Evolutionary conservation across 1,140 invertebrate genomes (phyloP).

Genomic region (Drosophila lacertosa): DNA sequence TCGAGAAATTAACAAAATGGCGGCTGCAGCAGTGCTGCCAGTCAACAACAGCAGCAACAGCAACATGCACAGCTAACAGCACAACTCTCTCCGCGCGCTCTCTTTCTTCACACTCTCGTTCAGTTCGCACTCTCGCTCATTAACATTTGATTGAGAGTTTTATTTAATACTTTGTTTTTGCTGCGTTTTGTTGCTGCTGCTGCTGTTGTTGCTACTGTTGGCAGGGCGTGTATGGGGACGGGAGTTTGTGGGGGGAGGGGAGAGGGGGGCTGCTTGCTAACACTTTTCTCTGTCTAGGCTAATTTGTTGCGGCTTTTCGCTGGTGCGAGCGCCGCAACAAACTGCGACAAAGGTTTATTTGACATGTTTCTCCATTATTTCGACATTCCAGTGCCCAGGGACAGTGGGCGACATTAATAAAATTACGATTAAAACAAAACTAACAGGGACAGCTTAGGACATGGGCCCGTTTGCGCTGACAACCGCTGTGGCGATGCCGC

Average conservation of each 20-base stretch:
- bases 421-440: slow-evolving; percentile 52
- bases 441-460: slow-evolving; percentile 67
- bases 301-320: slow-evolving; percentile 14
- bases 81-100: neutral
- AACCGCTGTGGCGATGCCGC: slow-evolving; percentile 29
- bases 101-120: neutral
- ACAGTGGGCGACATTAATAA: slow-evolving; percentile 34
- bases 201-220: slow-evolving; percentile 2
- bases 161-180: neutral
- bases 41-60: slow-evolving; percentile 31
- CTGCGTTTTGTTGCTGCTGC: slow-evolving; percentile 6
- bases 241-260: neutral
- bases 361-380: slow-evolving; percentile 62
- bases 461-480: slow-evolving; percentile 71
- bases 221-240: too few relatives aligned
- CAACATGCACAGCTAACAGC: slow-evolving; percentile 39
- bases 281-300: slow-evolving; percentile 35
- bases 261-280: slow-evolving; percentile 35
- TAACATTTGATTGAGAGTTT: slow-evolving; percentile 16
- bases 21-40: slow-evolving; percentile 66
- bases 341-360: slow-evolving; percentile 52
- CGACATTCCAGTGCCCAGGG: slow-evolving; percentile 40
- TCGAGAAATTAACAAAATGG: slow-evolving; percentile 81
- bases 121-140: neutral
- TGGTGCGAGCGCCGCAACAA: slow-evolving; percentile 26